phyloP scores from a whole-genome alignment of 2,113 vertebrate species.

The Columba livia region DNA sequence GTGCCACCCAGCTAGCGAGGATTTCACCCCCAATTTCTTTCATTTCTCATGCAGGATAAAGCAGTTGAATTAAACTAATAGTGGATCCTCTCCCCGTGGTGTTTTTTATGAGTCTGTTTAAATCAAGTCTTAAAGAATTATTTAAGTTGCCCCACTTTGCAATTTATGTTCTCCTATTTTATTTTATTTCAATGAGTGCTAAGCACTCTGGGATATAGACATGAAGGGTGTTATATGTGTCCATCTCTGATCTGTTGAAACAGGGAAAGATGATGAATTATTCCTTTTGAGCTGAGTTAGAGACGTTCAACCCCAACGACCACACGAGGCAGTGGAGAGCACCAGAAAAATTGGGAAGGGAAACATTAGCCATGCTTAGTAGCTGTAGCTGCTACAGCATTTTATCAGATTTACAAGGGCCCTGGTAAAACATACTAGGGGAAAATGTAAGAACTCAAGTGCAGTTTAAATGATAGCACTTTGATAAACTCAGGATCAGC shows the following conservation, averaged over 20 bases:
- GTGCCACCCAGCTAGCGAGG: background rate
- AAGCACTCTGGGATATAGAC: background rate
- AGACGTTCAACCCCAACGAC: background rate
- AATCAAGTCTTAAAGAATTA: background rate
- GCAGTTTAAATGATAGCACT: background rate
- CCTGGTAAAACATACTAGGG: background rate
- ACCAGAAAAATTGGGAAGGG: background rate
- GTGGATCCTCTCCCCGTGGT: background rate
- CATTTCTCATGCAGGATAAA: background rate
- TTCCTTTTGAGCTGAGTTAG: background rate
- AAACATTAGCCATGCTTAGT: background rate
- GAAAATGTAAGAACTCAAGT: conserved; percentile 29
- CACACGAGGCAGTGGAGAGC: conserved; percentile 23
- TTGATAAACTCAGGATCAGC: conserved; percentile 47
- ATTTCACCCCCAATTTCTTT: background rate
- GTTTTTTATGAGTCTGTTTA: background rate
- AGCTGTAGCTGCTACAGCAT: background rate
- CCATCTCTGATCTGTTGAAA: background rate
- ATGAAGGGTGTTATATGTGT: background rate
- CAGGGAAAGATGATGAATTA: background rate
- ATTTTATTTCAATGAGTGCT: background rate
- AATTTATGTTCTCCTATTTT: background rate
- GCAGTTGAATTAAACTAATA: background rate
- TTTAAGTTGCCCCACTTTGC: background rate
- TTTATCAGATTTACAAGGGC: conserved; percentile 8